phyloP scores from a whole-genome alignment of 2,113 vertebrate species.

The Sorex fumeus region DNA sequence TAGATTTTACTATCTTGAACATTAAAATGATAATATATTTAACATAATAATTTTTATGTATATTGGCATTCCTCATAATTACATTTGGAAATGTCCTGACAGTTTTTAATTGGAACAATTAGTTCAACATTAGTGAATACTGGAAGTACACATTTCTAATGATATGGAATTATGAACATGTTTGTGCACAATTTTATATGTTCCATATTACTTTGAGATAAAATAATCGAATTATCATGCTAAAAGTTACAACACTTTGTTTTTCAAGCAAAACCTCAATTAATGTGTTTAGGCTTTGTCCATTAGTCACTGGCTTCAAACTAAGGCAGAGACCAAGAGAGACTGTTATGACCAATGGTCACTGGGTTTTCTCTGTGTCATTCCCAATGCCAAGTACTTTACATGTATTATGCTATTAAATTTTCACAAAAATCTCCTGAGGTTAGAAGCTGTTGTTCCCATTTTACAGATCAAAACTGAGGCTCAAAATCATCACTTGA shows the following conservation, averaged over 20 bases:
- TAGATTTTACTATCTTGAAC: background rate
- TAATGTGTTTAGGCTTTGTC: background rate
- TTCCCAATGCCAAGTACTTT: background rate
- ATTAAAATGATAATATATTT: slow-evolving; percentile 25
- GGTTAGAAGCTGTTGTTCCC: background rate
- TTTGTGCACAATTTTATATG: background rate
- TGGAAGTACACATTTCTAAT: background rate
- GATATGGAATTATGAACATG: background rate
- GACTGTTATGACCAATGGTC: too few species aligned
- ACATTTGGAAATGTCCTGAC: background rate
- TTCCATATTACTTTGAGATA: background rate
- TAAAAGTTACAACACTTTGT: background rate
- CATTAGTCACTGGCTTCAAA: background rate
- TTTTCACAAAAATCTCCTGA: background rate
- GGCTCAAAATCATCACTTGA: background rate
- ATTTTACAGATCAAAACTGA: slow-evolving; percentile 13
- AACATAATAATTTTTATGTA: slow-evolving; percentile 6
- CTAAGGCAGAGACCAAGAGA: background rate
- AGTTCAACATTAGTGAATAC: background rate
- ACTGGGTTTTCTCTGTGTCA: too few species aligned
- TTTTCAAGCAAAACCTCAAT: slow-evolving; percentile 13
- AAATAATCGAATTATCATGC: background rate
- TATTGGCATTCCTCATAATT: slow-evolving; percentile 28
- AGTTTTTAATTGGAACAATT: background rate
- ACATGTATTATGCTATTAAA: background rate